Evolutionary conservation across 2,113 vertebrate genomes (phyloP), one percentile per base, ranked within the genome.

Genomic region (Malurus alboscapulatus): DNA sequence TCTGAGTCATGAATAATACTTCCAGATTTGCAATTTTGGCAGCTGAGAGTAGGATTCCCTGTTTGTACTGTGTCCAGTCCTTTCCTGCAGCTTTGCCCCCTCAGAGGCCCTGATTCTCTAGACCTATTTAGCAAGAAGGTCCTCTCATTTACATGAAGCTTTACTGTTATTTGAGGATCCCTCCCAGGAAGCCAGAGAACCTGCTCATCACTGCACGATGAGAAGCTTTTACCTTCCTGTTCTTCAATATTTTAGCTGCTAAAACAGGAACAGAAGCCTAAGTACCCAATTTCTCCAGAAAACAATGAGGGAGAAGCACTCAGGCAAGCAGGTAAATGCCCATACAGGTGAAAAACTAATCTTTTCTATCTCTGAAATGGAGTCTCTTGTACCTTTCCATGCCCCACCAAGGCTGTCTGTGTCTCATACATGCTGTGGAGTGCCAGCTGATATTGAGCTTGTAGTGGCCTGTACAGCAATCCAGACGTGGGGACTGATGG

Each of bases 11-110:
- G 3, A 77, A 74, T 91, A 96, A 96, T 48, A 63, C 84, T 95
- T 95, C 94, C 91, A 96, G 94, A 94, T 94, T 95, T 91, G 55
- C 59, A 86, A 0, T 80, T 94, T 92, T 96, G 87, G 95, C 96
- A 96, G 84, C 50, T 74, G 63, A 30, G 47, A 87, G 78, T 77
- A 94, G 95, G 95, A 95, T 96, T 96, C 95, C 94, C 95, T 96
- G 78, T 88, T 85, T 91, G 68, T 94, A 89, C 71, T 88, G 25
- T 40, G 17, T 94, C 93, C 91, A 90, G 82, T 92, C 40, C 75
- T 91, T 84, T 79, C 82, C 87, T 90, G 81, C 51, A 80, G 44
- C 30, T 92, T 67, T 87, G 63, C 84, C 82, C 82, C 30, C 59
- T 95, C 27, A 83, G 95, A 95, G 90, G 94, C 87, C 93, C 72